Conservation (phyloP, 2,797 vertebrate species). For the Gymnothorax reevesii region DNA sequence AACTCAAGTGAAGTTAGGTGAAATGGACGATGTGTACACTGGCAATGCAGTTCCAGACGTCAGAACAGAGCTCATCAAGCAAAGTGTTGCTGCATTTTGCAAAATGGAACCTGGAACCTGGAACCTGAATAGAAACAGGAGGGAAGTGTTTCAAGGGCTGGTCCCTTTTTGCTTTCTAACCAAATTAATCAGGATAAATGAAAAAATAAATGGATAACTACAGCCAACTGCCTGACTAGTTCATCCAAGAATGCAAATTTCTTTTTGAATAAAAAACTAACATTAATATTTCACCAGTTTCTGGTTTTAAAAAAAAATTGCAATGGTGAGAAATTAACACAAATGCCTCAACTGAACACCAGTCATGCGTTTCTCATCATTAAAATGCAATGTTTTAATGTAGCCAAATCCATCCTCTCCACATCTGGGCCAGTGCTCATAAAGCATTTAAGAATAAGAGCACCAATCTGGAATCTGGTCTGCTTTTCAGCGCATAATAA, state of each 20-base stretch:
- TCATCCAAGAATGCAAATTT: neutral
- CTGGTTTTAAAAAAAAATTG: neutral
- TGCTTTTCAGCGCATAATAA: too few relatives aligned
- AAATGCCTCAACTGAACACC: neutral
- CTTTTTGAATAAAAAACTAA: neutral
- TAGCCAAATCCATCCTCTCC: neutral
- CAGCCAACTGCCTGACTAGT: neutral
- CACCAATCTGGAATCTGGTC: too few relatives aligned
- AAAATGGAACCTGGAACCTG: neutral
- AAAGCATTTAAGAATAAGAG: too few relatives aligned
- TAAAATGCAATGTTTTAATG: neutral
- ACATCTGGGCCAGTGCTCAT: neutral
- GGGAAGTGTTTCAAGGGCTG: neutral
- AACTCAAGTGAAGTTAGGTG: neutral
- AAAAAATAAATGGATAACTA: neutral
- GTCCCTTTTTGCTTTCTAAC: neutral
- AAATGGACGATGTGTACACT: neutral
- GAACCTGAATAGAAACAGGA: neutral
- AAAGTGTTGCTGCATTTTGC: neutral
- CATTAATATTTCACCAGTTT: neutral
- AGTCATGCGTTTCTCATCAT: conserved; percentile 16
- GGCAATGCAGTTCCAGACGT: neutral
- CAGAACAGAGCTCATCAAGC: neutral
- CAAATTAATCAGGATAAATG: neutral
- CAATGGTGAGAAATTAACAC: conserved; percentile 11